phyloP scores from a whole-genome alignment of 1,140 invertebrate genomes.

The Apis dorsata region DNA sequence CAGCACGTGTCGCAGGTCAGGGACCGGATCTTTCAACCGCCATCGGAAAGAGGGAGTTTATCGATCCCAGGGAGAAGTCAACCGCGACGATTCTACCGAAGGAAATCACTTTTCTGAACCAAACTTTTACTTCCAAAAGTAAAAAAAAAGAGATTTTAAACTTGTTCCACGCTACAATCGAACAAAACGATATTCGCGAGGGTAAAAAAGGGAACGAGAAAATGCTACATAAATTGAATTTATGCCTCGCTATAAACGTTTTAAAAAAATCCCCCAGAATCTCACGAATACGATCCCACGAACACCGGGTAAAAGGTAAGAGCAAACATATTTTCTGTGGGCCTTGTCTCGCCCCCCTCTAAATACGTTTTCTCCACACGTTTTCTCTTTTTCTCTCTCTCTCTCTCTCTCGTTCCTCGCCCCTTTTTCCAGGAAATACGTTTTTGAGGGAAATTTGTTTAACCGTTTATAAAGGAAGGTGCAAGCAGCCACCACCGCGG shows the following conservation, averaged over 20 bases:
- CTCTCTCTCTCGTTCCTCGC: neutral
- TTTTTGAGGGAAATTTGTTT: slow-evolving; percentile 74
- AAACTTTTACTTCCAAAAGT: neutral
- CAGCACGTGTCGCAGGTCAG: slow-evolving; percentile 70
- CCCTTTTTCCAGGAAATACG: neutral
- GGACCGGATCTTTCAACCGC: slow-evolving; percentile 53
- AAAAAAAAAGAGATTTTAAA: no score
- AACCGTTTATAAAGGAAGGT: slow-evolving; percentile 69
- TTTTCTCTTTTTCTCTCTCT: neutral
- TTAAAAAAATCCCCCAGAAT: neutral
- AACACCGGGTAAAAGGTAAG: neutral
- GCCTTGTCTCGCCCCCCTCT: neutral
- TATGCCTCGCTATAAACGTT: slow-evolving; percentile 22
- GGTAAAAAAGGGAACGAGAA: neutral
- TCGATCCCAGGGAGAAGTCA: slow-evolving; percentile 5
- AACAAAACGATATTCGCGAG: no score
- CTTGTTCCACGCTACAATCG: no score
- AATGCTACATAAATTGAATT: slow-evolving; percentile 5
- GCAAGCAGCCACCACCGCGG: slow-evolving; percentile 66
- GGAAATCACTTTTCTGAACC: neutral
- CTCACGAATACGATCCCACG: neutral
- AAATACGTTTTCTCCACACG: neutral
- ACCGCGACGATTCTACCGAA: neutral
- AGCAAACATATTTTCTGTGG: slow-evolving; percentile 26
- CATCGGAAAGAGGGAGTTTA: slow-evolving; percentile 53